These are phyloP conservation scores for Gonatopus flavifemur DNA, from an alignment of 1,140 invertebrate species.

Conservation along the genomic window DNA sequence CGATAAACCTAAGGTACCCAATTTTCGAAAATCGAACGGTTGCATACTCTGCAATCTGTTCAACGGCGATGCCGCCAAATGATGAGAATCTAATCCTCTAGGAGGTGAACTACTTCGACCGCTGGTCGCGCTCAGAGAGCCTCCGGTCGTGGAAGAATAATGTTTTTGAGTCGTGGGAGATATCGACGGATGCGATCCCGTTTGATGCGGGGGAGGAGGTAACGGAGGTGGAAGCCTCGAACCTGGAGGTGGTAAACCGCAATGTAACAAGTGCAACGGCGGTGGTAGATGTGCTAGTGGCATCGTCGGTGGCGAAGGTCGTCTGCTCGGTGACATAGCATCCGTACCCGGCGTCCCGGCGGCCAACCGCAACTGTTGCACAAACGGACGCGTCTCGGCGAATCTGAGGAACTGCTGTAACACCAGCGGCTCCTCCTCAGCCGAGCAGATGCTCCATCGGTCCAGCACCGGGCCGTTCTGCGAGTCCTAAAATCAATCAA, in stretches of 20 bases:
- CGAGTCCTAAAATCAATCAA: constrained; percentile 60
- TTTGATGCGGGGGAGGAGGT: constrained; percentile 48
- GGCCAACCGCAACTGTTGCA: constrained; percentile 76
- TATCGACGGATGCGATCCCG: constrained; percentile 52
- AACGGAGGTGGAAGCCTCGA: constrained; percentile 55
- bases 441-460: constrained; percentile 79
- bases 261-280: constrained; percentile 59
- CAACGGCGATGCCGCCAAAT: constrained; percentile 70
- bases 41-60: constrained; percentile 93
- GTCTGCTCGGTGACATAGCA: constrained; percentile 70
- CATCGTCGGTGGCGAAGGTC: constrained; percentile 65
- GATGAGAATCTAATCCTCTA: constrained; percentile 51
- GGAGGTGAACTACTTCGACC: constrained; percentile 47
- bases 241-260: constrained; percentile 53
- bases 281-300: constrained; percentile 62
- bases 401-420: constrained; percentile 85
- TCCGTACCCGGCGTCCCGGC: constrained; percentile 60
- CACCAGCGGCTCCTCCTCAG: constrained; percentile 83
- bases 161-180: constrained; percentile 56
- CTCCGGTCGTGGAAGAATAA: constrained; percentile 36
- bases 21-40: constrained; percentile 88
- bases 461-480: constrained; percentile 75
- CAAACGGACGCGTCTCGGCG: constrained; percentile 79
- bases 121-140: constrained; percentile 33
- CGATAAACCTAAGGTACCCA: constrained; percentile 65